These are phyloP conservation scores for Psophia crepitans DNA, from an alignment of 2,113 vertebrate genomes.

Conservation along the genomic window DNA sequence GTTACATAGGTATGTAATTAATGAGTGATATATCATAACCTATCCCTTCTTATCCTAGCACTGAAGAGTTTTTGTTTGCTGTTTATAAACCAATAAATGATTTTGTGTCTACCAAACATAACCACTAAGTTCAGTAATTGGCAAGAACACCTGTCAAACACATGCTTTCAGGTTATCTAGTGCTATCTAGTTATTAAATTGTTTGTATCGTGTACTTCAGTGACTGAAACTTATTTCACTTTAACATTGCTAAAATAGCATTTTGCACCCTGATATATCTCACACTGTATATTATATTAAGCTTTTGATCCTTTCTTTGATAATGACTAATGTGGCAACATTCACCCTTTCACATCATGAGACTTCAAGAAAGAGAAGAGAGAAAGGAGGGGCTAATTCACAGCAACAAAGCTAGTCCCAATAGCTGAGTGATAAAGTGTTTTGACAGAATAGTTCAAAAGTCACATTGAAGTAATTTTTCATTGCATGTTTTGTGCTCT, in stretches of 20 bases:
- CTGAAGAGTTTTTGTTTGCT: not conserved
- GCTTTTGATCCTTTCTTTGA: not conserved
- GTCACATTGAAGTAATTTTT: not conserved
- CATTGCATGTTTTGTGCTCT: constrained; percentile 31
- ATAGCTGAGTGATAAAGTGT: not conserved
- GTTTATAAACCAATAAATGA: not conserved
- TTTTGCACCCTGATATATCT: not conserved
- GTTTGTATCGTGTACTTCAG: not conserved
- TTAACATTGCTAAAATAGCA: not conserved
- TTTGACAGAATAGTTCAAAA: constrained; percentile 25
- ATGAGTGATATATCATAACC: not conserved
- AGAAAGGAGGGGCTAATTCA: not conserved
- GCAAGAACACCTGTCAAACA: not conserved
- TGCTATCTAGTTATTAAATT: not conserved
- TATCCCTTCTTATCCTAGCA: not conserved
- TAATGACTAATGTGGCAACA: not conserved
- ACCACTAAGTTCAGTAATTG: not conserved
- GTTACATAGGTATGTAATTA: not conserved
- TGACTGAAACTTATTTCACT: not conserved
- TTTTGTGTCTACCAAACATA: not conserved
- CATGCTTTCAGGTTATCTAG: not conserved
- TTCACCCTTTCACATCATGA: not conserved
- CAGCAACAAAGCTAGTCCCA: not conserved
- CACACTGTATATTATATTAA: not conserved
- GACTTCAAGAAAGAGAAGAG: not conserved